phyloP scores from a whole-genome alignment of 2,113 vertebrate species.

The Chrysemys picta region DNA sequence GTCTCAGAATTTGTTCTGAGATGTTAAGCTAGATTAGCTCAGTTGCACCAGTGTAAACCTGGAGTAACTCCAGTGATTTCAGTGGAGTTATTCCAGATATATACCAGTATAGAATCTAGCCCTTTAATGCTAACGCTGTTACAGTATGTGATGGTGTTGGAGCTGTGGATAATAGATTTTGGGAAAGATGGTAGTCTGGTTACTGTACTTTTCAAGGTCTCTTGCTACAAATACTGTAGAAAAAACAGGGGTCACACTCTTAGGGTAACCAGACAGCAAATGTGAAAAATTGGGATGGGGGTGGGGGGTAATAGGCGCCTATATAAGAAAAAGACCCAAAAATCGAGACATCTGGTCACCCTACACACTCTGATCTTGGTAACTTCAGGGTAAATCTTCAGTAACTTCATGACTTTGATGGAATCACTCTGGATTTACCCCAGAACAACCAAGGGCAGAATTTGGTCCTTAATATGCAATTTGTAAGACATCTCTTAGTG shows the following conservation, averaged over 20 bases:
- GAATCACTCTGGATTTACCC: conserved; percentile 22
- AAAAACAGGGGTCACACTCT: background rate
- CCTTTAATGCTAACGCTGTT: background rate
- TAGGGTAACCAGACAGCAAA: too few relatives aligned
- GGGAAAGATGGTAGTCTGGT: background rate
- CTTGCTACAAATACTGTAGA: background rate
- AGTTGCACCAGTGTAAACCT: background rate
- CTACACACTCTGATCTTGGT: background rate
- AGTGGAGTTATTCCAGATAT: background rate
- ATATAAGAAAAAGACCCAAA: too few relatives aligned
- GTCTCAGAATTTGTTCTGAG: background rate
- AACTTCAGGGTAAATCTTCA: background rate
- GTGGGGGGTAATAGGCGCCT: too few relatives aligned
- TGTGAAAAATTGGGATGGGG: too few relatives aligned
- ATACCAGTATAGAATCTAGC: background rate
- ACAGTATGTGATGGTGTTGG: background rate
- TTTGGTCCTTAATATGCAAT: conserved; percentile 4
- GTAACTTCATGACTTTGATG: background rate
- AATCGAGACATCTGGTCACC: too few relatives aligned
- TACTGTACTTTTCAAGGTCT: background rate
- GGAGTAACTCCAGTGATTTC: background rate
- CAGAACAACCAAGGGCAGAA: background rate
- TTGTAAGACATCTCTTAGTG: conserved; percentile 20
- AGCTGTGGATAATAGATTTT: background rate
- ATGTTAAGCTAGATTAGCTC: background rate